Base-by-base conservation (phyloP, 1,140 invertebrate genomes). In the Maniola jurtina region DNA sequence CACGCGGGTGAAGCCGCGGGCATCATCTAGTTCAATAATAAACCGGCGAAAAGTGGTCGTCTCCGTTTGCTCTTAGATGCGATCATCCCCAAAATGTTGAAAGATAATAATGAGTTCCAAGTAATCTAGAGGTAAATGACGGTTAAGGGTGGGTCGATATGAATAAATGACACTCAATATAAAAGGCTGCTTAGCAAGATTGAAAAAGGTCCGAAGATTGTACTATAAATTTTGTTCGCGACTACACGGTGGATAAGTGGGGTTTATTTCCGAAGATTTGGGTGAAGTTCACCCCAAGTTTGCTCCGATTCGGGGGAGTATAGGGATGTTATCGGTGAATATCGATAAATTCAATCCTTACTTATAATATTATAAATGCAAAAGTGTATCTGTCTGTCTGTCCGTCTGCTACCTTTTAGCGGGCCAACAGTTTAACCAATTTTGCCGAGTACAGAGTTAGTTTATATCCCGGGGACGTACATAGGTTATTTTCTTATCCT, bases 221-320 rank as follows among this genome's bases (percentile, higher is more conserved):
- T 80, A 77, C 76, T 76, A 87, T 85, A 85, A 87, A 87, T 87
- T 84, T 80, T 72, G 64, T 84, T 84, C 72, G 72, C 76, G 74
- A 84, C 70, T 81, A 82, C 81, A 81, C 70, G 79, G 69, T 75
- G 75, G 82, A 81, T 84, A 83, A 86, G 82, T 83, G 80, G 71
- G 79, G 82, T 84, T 84, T 84, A 86, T 86, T 84, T 80, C 80
- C 75, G 72, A 77, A 84, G 81, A 84, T 84, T 84, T 82, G 70
- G 77, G 72, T 74, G 72, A 75, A 80, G 67, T 77, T 80, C 65
- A 63, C 58, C 62, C 72, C 64, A 77, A 82, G 70, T 79, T 79
- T 72, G 67, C 40, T 66, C 57, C 56, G 67, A 65, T 69, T 68
- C 61, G 62, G 58, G 60, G 52, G 59, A 61, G 60, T 15, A 54